phyloP scores from a whole-genome alignment of 2,113 vertebrate species.

The Thermophis baileyi region DNA sequence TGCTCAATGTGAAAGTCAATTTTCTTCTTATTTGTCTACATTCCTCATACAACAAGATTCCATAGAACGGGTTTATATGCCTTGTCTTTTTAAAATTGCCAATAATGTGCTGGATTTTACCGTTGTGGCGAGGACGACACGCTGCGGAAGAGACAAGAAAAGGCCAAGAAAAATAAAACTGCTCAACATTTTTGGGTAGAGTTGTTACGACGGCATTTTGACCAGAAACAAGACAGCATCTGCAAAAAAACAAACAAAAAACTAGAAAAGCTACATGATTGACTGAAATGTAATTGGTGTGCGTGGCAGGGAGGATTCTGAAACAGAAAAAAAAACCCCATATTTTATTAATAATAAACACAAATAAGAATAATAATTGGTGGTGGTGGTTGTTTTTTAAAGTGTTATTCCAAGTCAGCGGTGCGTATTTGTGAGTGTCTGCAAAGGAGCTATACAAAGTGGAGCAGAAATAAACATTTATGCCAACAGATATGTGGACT shows the following conservation, averaged over 20 bases:
- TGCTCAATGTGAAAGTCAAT: too few relatives aligned
- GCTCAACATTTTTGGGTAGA: not conserved
- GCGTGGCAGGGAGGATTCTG: not conserved
- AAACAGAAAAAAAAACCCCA: not conserved
- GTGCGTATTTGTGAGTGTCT: not conserved
- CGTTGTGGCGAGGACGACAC: not conserved
- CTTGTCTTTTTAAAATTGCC: not conserved
- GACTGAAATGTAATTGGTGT: not conserved
- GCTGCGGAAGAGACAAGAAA: not conserved
- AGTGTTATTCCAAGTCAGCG: not conserved
- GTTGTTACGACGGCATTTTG: not conserved
- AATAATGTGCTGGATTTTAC: not conserved
- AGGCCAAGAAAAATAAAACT: not conserved
- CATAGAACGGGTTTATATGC: not conserved
- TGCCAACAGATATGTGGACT: not conserved
- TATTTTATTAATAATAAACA: conserved; percentile 16
- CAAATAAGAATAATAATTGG: not conserved
- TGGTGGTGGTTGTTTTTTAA: not conserved
- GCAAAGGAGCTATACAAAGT: not conserved
- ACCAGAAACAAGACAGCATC: not conserved
- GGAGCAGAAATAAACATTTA: not conserved
- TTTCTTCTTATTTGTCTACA: not conserved
- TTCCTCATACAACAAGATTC: not conserved
- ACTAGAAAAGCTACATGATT: not conserved
- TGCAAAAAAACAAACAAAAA: not conserved